A percentile compares a stretch with the other conserved stretches of the same genome.
These are phyloP conservation scores for Habropoda laboriosa DNA, from an alignment of 1,140 invertebrate genomes.

Conservation along the genomic window DNA sequence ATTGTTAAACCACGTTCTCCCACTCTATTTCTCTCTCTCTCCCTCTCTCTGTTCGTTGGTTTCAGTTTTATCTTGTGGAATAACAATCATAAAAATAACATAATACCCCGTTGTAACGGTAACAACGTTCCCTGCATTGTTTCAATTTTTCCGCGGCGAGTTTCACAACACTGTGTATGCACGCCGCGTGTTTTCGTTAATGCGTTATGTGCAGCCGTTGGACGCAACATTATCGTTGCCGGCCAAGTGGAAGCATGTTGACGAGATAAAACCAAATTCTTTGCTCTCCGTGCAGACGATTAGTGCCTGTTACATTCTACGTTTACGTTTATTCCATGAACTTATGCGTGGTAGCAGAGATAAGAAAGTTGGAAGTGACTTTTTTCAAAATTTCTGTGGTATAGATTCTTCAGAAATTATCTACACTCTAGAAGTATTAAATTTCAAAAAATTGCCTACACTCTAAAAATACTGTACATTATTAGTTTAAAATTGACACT, in stretches of 20 bases:
- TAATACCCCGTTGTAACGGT: slow-evolving; percentile 24
- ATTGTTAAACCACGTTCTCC: slow-evolving; percentile 20
- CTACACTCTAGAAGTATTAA: too few relatives aligned
- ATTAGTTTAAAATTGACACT: too few relatives aligned
- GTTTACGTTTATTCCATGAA: not conserved
- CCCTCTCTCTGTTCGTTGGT: too few relatives aligned
- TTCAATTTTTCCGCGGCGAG: slow-evolving; percentile 12
- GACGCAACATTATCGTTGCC: not conserved
- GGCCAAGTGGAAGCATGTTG: not conserved
- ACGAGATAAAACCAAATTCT: not conserved
- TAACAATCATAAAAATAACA: slow-evolving; percentile 35
- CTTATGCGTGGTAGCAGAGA: too few relatives aligned
- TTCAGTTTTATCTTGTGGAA: slow-evolving; percentile 26
- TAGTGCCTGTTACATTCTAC: too few relatives aligned
- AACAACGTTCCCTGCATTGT: not conserved
- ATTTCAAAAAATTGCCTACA: too few relatives aligned
- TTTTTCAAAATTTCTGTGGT: too few relatives aligned
- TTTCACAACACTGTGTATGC: not conserved
- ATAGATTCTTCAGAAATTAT: too few relatives aligned
- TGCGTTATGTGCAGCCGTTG: not conserved
- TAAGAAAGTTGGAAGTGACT: too few relatives aligned
- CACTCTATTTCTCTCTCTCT: too few relatives aligned
- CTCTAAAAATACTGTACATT: too few relatives aligned
- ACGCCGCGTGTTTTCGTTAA: not conserved
- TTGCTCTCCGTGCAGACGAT: too few relatives aligned